phyloP scores from a whole-genome alignment of 2,888 invertebrate genomes.

The Girardia tigrina region DNA sequence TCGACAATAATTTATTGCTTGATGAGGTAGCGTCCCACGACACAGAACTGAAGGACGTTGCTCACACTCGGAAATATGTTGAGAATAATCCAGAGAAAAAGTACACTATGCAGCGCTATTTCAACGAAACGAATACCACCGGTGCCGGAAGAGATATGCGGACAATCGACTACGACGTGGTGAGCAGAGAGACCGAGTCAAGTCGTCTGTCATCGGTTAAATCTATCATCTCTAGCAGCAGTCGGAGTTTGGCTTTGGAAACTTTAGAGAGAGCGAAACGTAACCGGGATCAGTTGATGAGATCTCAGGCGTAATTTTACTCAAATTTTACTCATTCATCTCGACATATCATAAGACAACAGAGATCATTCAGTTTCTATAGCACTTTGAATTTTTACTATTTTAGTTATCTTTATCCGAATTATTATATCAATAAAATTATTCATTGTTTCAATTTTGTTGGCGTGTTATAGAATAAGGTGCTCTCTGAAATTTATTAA shows the following conservation, averaged over 20 bases:
- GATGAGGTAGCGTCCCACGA: constrained; percentile 41
- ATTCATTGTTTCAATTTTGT: too few species aligned
- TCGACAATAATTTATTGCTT: constrained; percentile 43
- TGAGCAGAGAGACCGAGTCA: background rate
- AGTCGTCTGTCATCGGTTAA: background rate
- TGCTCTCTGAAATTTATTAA: too few species aligned
- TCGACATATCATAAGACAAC: too few species aligned
- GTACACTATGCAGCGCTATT: background rate
- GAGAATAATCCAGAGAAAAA: background rate
- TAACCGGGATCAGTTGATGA: constrained; percentile 43
- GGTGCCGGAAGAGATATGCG: background rate
- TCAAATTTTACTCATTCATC: too few species aligned
- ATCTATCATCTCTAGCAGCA: constrained; percentile 35
- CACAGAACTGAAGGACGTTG: background rate
- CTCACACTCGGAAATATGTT: background rate
- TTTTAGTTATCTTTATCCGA: too few species aligned
- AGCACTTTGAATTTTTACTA: too few species aligned
- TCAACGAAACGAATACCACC: background rate
- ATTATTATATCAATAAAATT: too few species aligned
- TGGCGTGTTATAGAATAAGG: too few species aligned
- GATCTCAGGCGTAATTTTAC: background rate
- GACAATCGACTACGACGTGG: background rate
- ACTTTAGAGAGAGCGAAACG: constrained; percentile 43
- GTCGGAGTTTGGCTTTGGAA: constrained; percentile 45
- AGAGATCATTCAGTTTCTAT: too few species aligned